Percentiles rank a stretch among this genome's conserved stretches.
Conservation (phyloP, 2,888 invertebrate genomes). For the Brenthis ino region DNA sequence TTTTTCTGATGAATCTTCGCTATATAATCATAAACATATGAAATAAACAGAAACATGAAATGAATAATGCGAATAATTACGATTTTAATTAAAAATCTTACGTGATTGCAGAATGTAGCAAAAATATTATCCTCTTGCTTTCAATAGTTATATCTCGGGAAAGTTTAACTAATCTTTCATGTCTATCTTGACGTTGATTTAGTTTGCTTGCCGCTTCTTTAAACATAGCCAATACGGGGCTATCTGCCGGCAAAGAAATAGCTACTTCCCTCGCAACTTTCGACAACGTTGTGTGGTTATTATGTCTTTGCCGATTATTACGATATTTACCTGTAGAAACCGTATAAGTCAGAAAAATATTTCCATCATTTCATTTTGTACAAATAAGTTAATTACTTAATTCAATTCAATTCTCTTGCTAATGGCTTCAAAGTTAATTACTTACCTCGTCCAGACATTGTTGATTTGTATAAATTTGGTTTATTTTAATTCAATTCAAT, state of each 20-base stretch:
- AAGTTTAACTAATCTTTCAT: constrained; percentile 91
- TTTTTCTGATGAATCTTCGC: constrained; percentile 61
- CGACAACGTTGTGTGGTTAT: constrained; percentile 52
- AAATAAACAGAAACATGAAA: constrained; percentile 4
- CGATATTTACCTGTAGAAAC: constrained; percentile 52
- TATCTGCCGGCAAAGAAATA: constrained; percentile 58
- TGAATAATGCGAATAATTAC: not conserved
- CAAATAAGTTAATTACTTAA: constrained; percentile 36
- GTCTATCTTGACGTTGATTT: constrained; percentile 90
- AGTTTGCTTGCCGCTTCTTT: constrained; percentile 84
- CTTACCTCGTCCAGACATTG: constrained; percentile 60
- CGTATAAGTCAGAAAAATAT: constrained; percentile 3
- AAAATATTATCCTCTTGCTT: constrained; percentile 94
- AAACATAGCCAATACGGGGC: constrained; percentile 84
- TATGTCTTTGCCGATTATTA: constrained; percentile 49
- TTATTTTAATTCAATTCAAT: not conserved
- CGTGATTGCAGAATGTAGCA: constrained; percentile 88
- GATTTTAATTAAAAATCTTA: constrained; percentile 51
- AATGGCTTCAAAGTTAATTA: not conserved
- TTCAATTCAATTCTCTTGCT: too few relatives aligned
- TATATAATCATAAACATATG: constrained; percentile 36
- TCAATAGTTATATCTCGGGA: constrained; percentile 94
- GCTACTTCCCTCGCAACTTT: constrained; percentile 61
- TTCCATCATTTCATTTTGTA: not conserved
- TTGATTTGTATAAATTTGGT: not conserved